Percentiles rank a stretch among this genome's conserved stretches.
Conservation (phyloP, 30 jellyfish, hydroid and myxozoan species). For the Hydractinia echinata region DNA sequence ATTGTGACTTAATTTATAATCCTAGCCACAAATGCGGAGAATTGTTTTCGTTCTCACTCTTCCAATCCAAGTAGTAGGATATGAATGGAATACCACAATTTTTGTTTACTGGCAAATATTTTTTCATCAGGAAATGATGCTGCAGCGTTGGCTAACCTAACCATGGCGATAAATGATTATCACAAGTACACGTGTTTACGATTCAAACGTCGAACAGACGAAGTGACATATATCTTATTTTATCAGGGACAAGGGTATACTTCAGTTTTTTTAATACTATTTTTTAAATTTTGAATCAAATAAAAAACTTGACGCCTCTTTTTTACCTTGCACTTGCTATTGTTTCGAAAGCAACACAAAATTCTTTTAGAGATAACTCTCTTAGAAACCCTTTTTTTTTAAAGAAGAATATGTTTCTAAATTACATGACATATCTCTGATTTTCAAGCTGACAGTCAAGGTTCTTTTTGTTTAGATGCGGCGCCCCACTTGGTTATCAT, state of each 20-base stretch:
- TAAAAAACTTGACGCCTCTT: too few relatives aligned
- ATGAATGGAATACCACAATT: constrained; percentile 2
- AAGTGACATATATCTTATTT: background rate
- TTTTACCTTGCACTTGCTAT: too few relatives aligned
- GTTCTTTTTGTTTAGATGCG: constrained; percentile 1
- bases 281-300: background rate
- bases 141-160: background rate
- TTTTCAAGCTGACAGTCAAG: too few relatives aligned
- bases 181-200: constrained; percentile 12
- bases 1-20: too few relatives aligned
- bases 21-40: too few relatives aligned
- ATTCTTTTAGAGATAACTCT: too few relatives aligned
- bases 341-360: too few relatives aligned
- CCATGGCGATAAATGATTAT: constrained; percentile 2
- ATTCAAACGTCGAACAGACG: constrained; percentile 21
- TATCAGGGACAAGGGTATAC: constrained; percentile 19
- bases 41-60: too few relatives aligned
- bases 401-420: too few relatives aligned
- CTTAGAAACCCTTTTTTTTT: too few relatives aligned
- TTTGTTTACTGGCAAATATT: background rate
- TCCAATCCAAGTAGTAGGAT: background rate
- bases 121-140: background rate
- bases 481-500: constrained; percentile 28
- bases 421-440: too few relatives aligned
- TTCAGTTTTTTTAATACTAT: background rate